Conservation (phyloP, 2,888 invertebrate species). For the Lithosia quadra region DNA sequence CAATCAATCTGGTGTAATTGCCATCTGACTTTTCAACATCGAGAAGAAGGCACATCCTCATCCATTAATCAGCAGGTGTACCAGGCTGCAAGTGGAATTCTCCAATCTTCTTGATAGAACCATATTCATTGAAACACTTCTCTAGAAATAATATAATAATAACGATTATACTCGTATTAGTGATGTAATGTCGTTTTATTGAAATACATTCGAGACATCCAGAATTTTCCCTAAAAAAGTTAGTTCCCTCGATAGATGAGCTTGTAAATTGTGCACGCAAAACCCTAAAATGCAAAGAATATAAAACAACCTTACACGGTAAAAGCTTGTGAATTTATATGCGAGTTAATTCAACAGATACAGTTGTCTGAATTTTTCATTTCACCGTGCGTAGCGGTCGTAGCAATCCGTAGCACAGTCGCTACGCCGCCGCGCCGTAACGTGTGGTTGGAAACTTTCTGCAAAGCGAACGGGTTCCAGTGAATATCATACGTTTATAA, state of each 20-base stretch:
- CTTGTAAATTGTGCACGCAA: slow-evolving; percentile 36
- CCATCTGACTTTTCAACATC: too few species aligned
- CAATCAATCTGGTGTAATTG: too few species aligned
- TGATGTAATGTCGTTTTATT: slow-evolving; percentile 21
- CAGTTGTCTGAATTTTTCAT: slow-evolving; percentile 15
- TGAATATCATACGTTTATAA: slow-evolving; percentile 3
- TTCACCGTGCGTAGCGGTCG: slow-evolving; percentile 8
- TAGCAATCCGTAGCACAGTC: slow-evolving; percentile 14
- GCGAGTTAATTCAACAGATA: slow-evolving; percentile 23
- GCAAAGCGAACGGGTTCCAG: background rate
- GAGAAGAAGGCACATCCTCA: too few species aligned
- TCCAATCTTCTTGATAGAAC: too few species aligned
- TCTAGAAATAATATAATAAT: background rate
- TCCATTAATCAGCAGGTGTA: too few species aligned
- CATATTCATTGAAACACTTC: too few species aligned
- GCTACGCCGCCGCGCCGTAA: slow-evolving; percentile 14
- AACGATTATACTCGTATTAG: background rate
- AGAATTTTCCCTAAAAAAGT: slow-evolving; percentile 39
- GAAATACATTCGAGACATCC: slow-evolving; percentile 34
- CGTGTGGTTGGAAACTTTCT: slow-evolving; percentile 10
- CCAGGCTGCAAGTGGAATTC: too few species aligned
- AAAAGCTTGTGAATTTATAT: slow-evolving; percentile 29
- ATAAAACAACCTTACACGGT: slow-evolving; percentile 24
- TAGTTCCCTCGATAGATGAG: slow-evolving; percentile 49
- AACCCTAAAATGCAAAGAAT: slow-evolving; percentile 15